Evolutionary conservation across 2,113 vertebrate species (phyloP).

Genomic region (Polypterus senegalus): DNA sequence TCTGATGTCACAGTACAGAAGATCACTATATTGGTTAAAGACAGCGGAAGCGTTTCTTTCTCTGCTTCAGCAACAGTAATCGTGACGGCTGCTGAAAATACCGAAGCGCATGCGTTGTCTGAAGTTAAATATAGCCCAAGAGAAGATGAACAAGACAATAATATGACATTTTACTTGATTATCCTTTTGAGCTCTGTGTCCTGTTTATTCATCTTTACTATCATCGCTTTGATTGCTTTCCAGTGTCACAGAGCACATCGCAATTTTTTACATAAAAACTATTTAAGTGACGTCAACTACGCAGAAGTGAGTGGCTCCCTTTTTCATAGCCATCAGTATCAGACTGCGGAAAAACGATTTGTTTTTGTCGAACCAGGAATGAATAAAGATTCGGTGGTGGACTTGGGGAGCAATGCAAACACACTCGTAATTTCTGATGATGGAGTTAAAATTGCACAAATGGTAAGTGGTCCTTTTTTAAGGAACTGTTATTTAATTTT

Average conservation of each 20-base stretch:
- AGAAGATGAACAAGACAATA: constrained; percentile 15
- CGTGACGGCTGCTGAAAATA: constrained; percentile 22
- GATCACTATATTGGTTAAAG: constrained; percentile 38
- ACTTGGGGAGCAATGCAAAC: not conserved
- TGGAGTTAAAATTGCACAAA: constrained; percentile 22
- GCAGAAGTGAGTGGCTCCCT: not conserved
- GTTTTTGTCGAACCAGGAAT: constrained; percentile 1
- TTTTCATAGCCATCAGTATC: not conserved
- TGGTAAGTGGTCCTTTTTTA: constrained; percentile 36
- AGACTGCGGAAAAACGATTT: not conserved
- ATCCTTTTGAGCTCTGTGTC: constrained; percentile 24
- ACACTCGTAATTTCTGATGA: not conserved
- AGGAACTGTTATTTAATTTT: too few species aligned
- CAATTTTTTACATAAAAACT: not conserved
- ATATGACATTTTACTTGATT: constrained; percentile 22
- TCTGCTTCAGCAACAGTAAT: constrained; percentile 22
- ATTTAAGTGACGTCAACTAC: not conserved
- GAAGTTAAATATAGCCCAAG: constrained; percentile 12
- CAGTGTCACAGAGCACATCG: not conserved
- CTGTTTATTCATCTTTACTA: constrained; percentile 22
- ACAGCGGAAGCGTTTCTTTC: constrained; percentile 28
- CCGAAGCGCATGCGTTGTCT: constrained; percentile 21
- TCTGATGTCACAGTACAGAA: constrained; percentile 28
- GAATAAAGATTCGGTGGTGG: not conserved
- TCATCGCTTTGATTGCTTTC: constrained; percentile 22